Evolutionary conservation across 2,113 vertebrate genomes (phyloP), one percentile per base, ranked within the genome.

Genomic region (Furnarius figulus): DNA sequence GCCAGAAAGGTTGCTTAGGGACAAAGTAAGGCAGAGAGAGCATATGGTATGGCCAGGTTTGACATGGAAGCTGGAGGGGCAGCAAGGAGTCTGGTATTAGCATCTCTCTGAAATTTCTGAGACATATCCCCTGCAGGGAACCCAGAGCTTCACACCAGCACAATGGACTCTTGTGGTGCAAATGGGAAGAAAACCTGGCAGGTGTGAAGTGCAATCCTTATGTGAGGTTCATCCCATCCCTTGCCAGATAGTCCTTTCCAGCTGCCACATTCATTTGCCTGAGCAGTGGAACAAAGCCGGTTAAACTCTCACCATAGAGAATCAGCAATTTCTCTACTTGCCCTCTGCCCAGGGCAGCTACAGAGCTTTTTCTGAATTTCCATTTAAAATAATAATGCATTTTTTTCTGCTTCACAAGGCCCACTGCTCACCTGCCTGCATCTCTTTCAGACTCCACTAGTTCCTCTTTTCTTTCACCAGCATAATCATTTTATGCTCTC

Each of bases 371-470:
- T 93, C 58, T 89, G 78, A 95, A 94, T 97, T 97, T 92, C 95
- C 81, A 97, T 97, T 97, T 96, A 95, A 97, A 95, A 93, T 97
- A 96, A 97, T 95, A 97, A 97, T 77, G 95, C 85, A 89, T 81
- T 97, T 87, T 5, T 62, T 97, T 97, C 96, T 96, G 96, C 96
- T 90, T 94, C 94, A 96, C 73, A 46, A 55, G 95, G 83, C 59
- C 63, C 91, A 90, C 80, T 93, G 89, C 91, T 97, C 86, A 95
- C 88, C 92, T 95, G 92, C 92, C 72, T 85, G 63, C 89, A 81
- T 90, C 92, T 93, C 94, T 87, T 91, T 96, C 91, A 96, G 74
- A 87, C 82, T 92, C 42, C 53, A 67, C 79, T 58, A 70, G 89
- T 93, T 90, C 87, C 37, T 94, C 74, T 53, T 95, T 93, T 85